Evolutionary conservation across 2,113 vertebrate species (phyloP).

Genomic region (Echinops telfairi): DNA sequence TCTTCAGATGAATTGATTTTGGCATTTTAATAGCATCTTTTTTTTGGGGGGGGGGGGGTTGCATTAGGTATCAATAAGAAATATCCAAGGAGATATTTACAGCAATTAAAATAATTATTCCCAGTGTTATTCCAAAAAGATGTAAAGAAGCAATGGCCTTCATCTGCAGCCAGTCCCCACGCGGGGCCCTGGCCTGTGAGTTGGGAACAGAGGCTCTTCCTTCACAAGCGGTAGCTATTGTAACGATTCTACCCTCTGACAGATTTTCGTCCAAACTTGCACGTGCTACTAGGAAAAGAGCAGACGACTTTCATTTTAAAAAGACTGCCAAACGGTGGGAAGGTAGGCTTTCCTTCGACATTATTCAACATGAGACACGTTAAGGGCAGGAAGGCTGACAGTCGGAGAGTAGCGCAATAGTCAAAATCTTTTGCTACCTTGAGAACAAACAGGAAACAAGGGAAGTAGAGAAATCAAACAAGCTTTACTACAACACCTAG

Average conservation of each 20-base stretch:
- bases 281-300: slow-evolving; percentile 65
- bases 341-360: slow-evolving; percentile 23
- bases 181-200: slow-evolving; percentile 69
- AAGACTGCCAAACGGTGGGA: slow-evolving; percentile 41
- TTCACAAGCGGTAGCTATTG: slow-evolving; percentile 67
- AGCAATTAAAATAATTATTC: slow-evolving; percentile 43
- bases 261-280: slow-evolving; percentile 74
- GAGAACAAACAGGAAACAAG: slow-evolving; percentile 76
- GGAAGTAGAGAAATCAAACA: slow-evolving; percentile 70
- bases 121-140: slow-evolving; percentile 30
- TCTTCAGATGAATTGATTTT: background rate
- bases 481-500: slow-evolving; percentile 78
- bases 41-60: background rate
- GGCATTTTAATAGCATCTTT: slow-evolving; percentile 26
- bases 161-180: slow-evolving; percentile 56
- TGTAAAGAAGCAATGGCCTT: slow-evolving; percentile 33
- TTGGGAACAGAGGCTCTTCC: slow-evolving; percentile 72
- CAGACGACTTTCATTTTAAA: slow-evolving; percentile 65
- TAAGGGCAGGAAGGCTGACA: background rate
- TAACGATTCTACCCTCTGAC: slow-evolving; percentile 73
- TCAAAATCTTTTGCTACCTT: slow-evolving; percentile 60
- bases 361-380: background rate
- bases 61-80: slow-evolving; percentile 49
- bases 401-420: background rate
- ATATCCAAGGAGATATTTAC: slow-evolving; percentile 26